Evolutionary conservation across 2,797 vertebrate species (phyloP), one percentile per base, ranked within the genome.

Genomic region (Chaetodon trifasciatus): DNA sequence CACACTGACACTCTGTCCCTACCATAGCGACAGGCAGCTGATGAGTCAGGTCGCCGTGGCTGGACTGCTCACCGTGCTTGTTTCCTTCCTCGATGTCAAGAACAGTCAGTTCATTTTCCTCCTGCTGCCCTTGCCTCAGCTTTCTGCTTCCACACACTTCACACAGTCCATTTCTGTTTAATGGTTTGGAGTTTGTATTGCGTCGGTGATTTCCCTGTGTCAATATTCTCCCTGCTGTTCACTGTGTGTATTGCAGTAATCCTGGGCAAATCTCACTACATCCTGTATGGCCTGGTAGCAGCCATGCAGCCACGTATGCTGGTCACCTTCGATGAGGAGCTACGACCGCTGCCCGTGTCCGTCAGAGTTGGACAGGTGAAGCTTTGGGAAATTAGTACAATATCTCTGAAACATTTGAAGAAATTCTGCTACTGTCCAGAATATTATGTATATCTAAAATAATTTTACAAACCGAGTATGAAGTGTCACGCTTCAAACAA

Each of bases 291-390:
- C 13, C 95, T 99, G 24, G 98, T 99, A 71, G 98, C 98, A 80
- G 98, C 98, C 78, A 99, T 99, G 98, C 98, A 99, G 94, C 98
- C 98, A 13, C 97, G 98, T 32, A 99, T 99, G 98, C 94, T 99
- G 78, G 98, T 99, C 80, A 99, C 98, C 1, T 99, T 99, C 0
- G 98, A 99, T 0, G 98, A 99, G 89, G 98, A 99, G 92, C 95
- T 98, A 65, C 94, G 97, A 1, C 98, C 98, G 8, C 91, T 99
- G 65, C 97, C 97, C 0, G 98, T 99, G 58, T 99, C 98, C 0
- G 98, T 99, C 81, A 94, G 98, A 70, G 98, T 99, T 47, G 98
- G 98, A 93, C 98, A 99, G 97, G 98, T 99, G 86, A 96, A 19
- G 3, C 8, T 7, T 0, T 0, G 9, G 1, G 16, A 32, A 6